Evolutionary conservation across 2,113 vertebrate species (phyloP).

Genomic region (Hippocampus guttulatus): DNA sequence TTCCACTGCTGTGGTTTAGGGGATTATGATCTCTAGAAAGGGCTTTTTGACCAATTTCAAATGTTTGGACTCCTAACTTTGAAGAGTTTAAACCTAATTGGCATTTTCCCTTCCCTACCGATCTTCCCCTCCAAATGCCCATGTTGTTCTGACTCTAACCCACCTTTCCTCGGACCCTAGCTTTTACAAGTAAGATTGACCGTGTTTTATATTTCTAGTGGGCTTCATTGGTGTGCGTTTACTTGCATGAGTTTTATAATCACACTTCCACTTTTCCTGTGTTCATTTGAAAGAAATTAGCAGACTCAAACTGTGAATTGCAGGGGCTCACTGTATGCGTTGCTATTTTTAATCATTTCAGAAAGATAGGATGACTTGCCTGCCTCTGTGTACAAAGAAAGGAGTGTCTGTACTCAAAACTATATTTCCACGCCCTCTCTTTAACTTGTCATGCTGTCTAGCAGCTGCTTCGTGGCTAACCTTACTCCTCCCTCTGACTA

Average conservation of each 20-base stretch:
- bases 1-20: not conserved
- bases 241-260: conserved; percentile 55
- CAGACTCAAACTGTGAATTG: not conserved
- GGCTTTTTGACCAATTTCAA: not conserved
- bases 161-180: conserved; percentile 81
- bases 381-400: conserved; percentile 9
- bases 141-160: conserved; percentile 77
- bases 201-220: conserved; percentile 46
- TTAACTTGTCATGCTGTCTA: conserved; percentile 45
- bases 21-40: not conserved
- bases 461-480: conserved; percentile 46
- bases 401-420: conserved; percentile 6
- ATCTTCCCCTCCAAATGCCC: conserved; percentile 57
- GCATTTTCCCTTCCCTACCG: conserved; percentile 72
- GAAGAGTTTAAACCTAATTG: conserved; percentile 67
- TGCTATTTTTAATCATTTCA: conserved; percentile 2
- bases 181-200: conserved; percentile 88
- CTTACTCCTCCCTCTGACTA: conserved; percentile 22
- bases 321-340: conserved; percentile 12
- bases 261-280: conserved; percentile 25
- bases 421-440: conserved; percentile 3
- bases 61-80: not conserved
- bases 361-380: not conserved
- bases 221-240: conserved; percentile 45
- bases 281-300: conserved; percentile 40